phyloP scores from a whole-genome alignment of 2,797 vertebrate species.

The Enteromius unitaeniatus region DNA sequence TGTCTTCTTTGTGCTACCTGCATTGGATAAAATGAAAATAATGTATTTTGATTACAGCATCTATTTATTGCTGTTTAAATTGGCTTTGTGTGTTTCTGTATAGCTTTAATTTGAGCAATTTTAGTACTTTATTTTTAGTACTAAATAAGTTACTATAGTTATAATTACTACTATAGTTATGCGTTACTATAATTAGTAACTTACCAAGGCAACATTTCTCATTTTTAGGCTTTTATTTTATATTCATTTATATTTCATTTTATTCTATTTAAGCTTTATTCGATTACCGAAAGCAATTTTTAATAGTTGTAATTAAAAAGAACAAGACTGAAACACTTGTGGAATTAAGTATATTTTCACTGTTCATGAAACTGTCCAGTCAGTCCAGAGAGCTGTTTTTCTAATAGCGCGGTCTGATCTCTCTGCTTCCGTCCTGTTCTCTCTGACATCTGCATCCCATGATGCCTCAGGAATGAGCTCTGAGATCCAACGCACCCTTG shows the following conservation, averaged over 20 bases:
- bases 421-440: constrained; percentile 22
- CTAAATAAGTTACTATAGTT: no score
- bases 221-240: not conserved
- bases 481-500: constrained; percentile 58
- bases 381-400: not conserved
- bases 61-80: no score
- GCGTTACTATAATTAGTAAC: not conserved
- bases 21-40: no score
- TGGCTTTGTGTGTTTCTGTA: not conserved
- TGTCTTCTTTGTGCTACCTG: no score
- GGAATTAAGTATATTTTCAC: not conserved
- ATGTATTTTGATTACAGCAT: no score
- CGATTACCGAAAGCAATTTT: not conserved
- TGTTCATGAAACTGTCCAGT: not conserved
- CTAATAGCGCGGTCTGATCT: not conserved
- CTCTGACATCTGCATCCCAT: constrained; percentile 53
- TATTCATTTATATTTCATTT: not conserved
- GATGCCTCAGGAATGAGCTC: constrained; percentile 66
- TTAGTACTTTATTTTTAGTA: not conserved
- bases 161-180: no score
- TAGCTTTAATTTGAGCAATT: not conserved
- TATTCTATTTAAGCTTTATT: not conserved
- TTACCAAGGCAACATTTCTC: not conserved
- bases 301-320: not conserved
- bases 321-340: not conserved